Conservation (phyloP, 2,113 vertebrate genomes). For the Progne subis region DNA sequence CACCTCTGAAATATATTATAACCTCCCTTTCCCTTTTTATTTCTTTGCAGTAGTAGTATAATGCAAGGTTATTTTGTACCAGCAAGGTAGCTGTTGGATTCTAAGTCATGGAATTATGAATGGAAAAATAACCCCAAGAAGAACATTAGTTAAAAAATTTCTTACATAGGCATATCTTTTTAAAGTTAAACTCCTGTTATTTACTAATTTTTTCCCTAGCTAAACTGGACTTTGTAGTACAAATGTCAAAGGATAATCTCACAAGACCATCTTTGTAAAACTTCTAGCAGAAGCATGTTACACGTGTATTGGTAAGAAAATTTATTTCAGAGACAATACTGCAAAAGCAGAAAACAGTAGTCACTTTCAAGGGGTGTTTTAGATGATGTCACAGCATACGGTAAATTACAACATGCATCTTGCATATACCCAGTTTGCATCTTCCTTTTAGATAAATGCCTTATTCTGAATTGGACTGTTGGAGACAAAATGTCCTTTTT, state of each 20-base stretch:
- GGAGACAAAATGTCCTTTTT: not conserved
- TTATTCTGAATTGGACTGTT: not conserved
- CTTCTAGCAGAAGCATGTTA: not conserved
- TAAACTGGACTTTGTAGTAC: not conserved
- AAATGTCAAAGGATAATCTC: constrained; percentile 15
- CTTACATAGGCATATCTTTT: not conserved
- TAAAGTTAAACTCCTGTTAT: not conserved
- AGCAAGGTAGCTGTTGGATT: not conserved
- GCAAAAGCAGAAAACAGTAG: not conserved
- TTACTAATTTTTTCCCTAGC: not conserved
- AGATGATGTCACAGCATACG: not conserved
- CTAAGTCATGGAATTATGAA: not conserved
- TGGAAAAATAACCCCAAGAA: not conserved
- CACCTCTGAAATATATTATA: constrained; percentile 27
- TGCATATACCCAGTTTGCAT: not conserved
- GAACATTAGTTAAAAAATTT: not conserved
- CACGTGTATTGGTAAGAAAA: not conserved
- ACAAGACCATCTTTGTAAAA: not conserved
- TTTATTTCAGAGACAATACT: not conserved
- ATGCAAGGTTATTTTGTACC: constrained; percentile 19
- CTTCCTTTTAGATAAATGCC: not conserved
- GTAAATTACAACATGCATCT: not conserved
- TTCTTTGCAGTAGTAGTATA: not conserved
- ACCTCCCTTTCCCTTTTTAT: not conserved
- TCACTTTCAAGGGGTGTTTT: not conserved